Conservation (phyloP, 2,113 vertebrate species). For the Murina feae region DNA sequence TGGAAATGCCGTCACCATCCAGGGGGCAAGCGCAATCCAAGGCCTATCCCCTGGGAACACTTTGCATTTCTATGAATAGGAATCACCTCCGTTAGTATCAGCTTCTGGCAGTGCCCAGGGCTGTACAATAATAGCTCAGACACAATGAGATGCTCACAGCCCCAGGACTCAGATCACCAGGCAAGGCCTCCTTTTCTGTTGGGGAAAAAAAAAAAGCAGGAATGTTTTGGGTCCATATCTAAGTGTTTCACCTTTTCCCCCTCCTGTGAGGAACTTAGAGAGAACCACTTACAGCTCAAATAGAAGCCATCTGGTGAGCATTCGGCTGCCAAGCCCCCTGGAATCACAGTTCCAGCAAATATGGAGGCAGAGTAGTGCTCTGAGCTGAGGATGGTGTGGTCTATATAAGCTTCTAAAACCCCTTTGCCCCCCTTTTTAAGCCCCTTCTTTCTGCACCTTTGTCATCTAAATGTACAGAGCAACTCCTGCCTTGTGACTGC, state of each 20-base stretch:
- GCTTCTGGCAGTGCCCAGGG: neutral
- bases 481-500: neutral
- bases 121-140: neutral
- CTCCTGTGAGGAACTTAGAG: neutral
- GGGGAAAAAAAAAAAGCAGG: neutral
- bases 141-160: neutral
- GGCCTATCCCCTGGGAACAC: neutral
- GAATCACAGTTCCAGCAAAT: neutral
- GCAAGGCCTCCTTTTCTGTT: neutral
- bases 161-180: neutral
- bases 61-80: neutral
- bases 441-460: neutral
- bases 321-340: neutral
- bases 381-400: neutral
- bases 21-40: neutral
- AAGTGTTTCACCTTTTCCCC: neutral
- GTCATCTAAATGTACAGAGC: neutral
- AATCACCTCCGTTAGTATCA: neutral
- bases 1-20: neutral
- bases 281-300: neutral
- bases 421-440: neutral
- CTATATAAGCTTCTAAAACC: neutral
- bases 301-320: neutral
- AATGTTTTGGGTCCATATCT: neutral
- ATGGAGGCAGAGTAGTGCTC: neutral